phyloP scores from a whole-genome alignment of 1,140 invertebrate genomes.

The Tetramorium alpestre region DNA sequence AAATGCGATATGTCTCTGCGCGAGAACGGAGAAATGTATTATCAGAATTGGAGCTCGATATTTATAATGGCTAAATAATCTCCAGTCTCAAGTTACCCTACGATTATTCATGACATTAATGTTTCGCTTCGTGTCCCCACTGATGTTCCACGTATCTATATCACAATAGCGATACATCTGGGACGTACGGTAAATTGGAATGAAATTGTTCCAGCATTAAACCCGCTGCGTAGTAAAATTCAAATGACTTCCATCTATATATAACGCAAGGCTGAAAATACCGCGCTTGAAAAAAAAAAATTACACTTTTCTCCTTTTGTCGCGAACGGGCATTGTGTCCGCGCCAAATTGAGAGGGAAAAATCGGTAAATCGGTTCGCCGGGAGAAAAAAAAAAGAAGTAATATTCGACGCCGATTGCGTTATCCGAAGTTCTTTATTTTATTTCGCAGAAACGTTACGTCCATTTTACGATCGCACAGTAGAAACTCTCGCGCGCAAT shows the following conservation, averaged over 20 bases:
- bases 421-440: background rate
- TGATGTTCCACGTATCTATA: background rate
- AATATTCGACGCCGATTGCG: background rate
- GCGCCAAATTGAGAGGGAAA: background rate
- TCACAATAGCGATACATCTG: background rate
- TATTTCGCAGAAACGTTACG: background rate
- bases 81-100: background rate
- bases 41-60: background rate
- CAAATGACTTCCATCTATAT: background rate
- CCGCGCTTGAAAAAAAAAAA: background rate
- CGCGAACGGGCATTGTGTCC: background rate
- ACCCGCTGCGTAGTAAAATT: background rate
- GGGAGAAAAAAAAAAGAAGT: background rate
- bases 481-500: background rate
- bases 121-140: background rate
- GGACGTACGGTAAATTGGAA: slow-evolving; percentile 7
- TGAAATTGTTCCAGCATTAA: background rate
- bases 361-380: background rate
- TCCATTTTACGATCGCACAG: background rate
- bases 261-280: background rate
- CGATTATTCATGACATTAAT: slow-evolving; percentile 33
- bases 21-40: background rate
- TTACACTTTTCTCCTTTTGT: background rate
- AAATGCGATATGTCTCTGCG: background rate
- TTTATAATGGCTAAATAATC: slow-evolving; percentile 36